Evolutionary conservation across 2,113 vertebrate genomes (phyloP).

Genomic region (Lasiurus cinereus): DNA sequence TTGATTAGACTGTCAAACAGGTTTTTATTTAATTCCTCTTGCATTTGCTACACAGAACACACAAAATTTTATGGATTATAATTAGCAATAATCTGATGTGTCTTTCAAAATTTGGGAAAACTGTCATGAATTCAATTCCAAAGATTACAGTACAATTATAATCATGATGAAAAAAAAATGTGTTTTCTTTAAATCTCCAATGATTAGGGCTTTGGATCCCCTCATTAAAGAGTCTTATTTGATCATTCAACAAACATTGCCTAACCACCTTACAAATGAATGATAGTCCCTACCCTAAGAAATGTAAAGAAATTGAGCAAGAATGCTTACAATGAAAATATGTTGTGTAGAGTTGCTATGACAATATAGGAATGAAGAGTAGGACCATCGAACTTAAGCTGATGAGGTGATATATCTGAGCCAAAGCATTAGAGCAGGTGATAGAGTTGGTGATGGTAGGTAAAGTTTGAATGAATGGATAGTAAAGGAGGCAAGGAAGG

Average conservation of each 20-base stretch:
- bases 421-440: background rate
- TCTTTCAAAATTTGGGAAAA: slow-evolving; percentile 48
- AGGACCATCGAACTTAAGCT: background rate
- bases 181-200: slow-evolving; percentile 5
- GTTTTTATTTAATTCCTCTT: slow-evolving; percentile 94
- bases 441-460: background rate
- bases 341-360: background rate
- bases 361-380: background rate
- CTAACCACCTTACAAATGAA: slow-evolving; percentile 44
- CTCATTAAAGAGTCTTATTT: slow-evolving; percentile 47
- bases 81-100: background rate
- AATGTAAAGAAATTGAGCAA: background rate
- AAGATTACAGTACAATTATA: slow-evolving; percentile 16
- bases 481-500: background rate
- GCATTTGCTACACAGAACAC: slow-evolving; percentile 88
- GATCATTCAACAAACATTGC: slow-evolving; percentile 49
- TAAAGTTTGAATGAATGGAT: background rate
- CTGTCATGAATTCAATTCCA: background rate
- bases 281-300: background rate
- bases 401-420: background rate
- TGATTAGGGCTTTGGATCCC: background rate
- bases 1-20: slow-evolving; percentile 92
- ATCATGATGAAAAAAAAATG: background rate
- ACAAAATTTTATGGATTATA: slow-evolving; percentile 67
- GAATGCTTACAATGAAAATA: background rate